Percentiles rank a stretch among this genome's conserved stretches.
Conservation (phyloP, 2,797 vertebrate genomes). For the Myioborus miniatus region DNA sequence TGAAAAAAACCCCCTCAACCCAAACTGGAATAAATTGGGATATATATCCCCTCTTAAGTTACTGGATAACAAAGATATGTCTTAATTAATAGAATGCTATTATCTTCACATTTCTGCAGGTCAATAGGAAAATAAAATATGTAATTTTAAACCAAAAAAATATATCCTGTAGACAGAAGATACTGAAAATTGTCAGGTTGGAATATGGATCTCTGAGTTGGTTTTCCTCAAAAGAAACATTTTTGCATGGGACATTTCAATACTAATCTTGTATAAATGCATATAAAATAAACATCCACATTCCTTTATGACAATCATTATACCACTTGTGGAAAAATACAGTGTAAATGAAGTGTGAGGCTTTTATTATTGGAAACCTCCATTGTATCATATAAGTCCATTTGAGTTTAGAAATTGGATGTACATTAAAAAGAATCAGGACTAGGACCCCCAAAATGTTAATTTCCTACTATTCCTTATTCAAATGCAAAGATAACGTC, state of each 20-base stretch:
- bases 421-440: not conserved
- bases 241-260: not conserved
- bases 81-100: not conserved
- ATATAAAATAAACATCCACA: not conserved
- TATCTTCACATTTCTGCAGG: not conserved
- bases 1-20: accelerated
- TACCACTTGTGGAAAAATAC: not conserved
- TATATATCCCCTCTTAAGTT: not conserved
- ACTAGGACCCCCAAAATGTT: not conserved
- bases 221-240: not conserved
- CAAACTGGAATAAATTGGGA: not conserved
- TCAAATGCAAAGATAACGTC: conserved; percentile 41
- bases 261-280: not conserved
- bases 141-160: not conserved
- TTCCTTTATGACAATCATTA: not conserved
- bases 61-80: not conserved
- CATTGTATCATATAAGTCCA: not conserved
- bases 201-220: not conserved
- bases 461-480: conserved; percentile 39
- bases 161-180: not conserved
- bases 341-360: not conserved
- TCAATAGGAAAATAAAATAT: not conserved
- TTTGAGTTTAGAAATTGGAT: not conserved
- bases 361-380: not conserved
- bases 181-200: not conserved